A percentile compares a stretch with the other conserved stretches of the same genome.
phyloP scores from a whole-genome alignment of 2,797 vertebrate species.

The Ispidina lecontei region DNA sequence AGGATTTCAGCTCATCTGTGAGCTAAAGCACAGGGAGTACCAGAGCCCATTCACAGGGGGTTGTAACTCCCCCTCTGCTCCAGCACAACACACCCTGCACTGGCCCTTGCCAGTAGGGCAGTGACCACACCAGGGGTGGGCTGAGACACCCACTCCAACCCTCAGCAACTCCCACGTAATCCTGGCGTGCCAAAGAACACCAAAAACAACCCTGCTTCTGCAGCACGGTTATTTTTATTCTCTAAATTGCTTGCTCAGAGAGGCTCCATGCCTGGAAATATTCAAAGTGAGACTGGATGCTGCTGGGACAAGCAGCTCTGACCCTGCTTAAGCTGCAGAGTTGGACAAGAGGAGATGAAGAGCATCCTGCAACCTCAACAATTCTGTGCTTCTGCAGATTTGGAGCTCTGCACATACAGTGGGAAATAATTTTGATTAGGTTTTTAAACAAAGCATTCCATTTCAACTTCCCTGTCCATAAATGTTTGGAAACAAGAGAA shows the following conservation, averaged over 20 bases:
- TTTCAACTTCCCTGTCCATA: not conserved
- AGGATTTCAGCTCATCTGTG: not conserved
- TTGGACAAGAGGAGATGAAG: accelerated
- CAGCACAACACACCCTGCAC: accelerated
- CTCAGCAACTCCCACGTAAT: not conserved
- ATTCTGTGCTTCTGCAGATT: not conserved
- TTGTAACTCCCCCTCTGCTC: not conserved
- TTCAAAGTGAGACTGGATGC: not conserved
- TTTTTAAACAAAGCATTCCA: not conserved
- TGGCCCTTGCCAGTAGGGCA: accelerated
- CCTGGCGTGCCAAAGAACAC: accelerated
- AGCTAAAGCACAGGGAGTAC: not conserved
- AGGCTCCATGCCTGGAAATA: not conserved
- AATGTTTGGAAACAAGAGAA: not conserved
- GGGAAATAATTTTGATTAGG: not conserved
- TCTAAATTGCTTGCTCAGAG: not conserved
- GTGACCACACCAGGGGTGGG: accelerated
- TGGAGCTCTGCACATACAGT: accelerated
- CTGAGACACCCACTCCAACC: not conserved
- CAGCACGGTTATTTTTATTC: not conserved
- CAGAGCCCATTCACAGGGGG: accelerated
- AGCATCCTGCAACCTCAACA: not conserved
- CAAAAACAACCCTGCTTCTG: not conserved
- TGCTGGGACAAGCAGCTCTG: not conserved
- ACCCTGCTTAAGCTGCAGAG: not conserved